Base-by-base conservation (phyloP, 1,140 invertebrate species). In the Penaeus chinensis region DNA sequence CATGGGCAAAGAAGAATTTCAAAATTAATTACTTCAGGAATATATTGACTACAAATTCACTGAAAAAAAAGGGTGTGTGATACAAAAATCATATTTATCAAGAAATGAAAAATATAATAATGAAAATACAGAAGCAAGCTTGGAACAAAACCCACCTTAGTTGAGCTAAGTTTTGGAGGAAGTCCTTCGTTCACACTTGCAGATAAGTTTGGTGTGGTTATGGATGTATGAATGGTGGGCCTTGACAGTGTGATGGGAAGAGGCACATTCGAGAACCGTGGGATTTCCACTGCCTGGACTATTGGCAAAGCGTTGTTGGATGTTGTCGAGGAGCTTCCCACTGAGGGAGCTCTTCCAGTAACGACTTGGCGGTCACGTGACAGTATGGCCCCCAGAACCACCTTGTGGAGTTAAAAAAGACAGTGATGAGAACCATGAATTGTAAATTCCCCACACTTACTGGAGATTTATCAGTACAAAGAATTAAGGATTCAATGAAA, bases 191-290 rank as follows among this genome's bases (percentile, higher is more conserved):
- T 20, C 22, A 80, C 11, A 18, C 22, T 65, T 1, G 65, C 20
- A 61, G 81, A 24, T 65, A 87, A 27, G 27, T 54, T 69, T 11
- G 89, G 82, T 3, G 85, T 61, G 54, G 85, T 84, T 37, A 85
- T 65, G n/a, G 85, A 87, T 0, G 66, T 47, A 37, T 84, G 83
- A 69, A 82, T 76, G 47, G 82, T 27, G 16, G 89, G 71, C 20
- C 42, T 62, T 7, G 84, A 63, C 20, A 81, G 27, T 4, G 89
- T 74, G 20, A 86, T 47, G 20, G 89, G 89, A 24, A 90, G 78
- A 20, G 89, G 89, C 27, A 90, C 89, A 42, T 90, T 90, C 2
- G 86, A 87, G 62, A 90, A 90, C 16, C 89, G 65, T n/a, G 89
- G 84, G 54, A 90, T 90, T 65, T 90, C 89, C 27, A 87, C 84